These are phyloP conservation scores for Candoia aspera DNA, from an alignment of 2,113 vertebrate genomes.

Conservation along the genomic window DNA sequence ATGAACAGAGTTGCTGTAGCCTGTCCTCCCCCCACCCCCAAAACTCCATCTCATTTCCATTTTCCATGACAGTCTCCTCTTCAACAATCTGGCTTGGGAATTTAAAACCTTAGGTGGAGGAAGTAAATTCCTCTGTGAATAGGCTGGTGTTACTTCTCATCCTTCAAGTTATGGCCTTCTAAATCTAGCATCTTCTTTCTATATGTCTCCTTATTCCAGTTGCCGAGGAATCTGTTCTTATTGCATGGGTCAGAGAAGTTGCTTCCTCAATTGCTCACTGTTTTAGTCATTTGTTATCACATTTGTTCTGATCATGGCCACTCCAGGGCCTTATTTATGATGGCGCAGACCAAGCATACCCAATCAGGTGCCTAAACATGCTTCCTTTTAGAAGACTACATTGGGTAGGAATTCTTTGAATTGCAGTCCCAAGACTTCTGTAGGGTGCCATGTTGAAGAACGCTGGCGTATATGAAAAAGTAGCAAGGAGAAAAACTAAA, in stretches of 20 bases:
- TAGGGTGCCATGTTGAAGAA: not conserved
- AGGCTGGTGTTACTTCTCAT: not conserved
- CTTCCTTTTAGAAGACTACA: not conserved
- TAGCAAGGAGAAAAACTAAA: conserved; percentile 56
- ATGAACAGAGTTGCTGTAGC: not conserved
- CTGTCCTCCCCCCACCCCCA: not conserved
- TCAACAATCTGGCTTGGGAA: not conserved
- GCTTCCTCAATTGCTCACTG: not conserved
- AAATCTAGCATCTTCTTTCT: not conserved
- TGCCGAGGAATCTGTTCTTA: not conserved
- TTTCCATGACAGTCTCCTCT: not conserved
- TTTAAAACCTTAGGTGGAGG: not conserved
- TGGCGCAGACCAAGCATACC: not conserved
- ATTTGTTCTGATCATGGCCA: no score
- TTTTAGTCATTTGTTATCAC: not conserved
- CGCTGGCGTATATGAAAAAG: conserved; percentile 65
- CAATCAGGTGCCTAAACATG: not conserved
- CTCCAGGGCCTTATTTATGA: not conserved
- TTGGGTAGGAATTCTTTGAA: not conserved
- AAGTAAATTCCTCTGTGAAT: not conserved
- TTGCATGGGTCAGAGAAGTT: not conserved
- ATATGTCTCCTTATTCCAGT: not conserved
- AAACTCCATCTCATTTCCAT: not conserved
- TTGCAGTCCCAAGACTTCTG: not conserved
- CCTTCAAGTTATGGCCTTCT: not conserved